Evolutionary conservation across 2,888 invertebrate genomes (phyloP).

Genomic region (Lumbricus terrestris): DNA sequence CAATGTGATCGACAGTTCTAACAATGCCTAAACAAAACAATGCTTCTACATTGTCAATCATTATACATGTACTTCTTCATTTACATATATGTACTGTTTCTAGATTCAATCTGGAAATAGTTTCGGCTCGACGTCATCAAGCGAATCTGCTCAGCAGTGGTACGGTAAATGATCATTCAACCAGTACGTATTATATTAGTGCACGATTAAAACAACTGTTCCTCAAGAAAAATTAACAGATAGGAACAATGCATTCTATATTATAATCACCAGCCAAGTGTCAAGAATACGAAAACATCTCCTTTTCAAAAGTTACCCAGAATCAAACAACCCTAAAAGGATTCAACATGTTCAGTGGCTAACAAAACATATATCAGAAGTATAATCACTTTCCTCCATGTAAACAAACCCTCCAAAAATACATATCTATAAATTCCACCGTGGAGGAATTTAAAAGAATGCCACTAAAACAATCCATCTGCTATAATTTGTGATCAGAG

Average conservation of each 20-base stretch:
- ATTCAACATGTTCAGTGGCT: not conserved
- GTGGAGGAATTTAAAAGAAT: not conserved
- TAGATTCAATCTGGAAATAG: not conserved
- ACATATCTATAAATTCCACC: not conserved
- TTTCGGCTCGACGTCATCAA: not conserved
- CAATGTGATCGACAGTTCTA: not conserved
- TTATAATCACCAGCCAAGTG: not conserved
- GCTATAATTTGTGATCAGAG: not conserved
- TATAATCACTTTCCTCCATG: not conserved
- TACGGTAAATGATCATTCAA: not conserved
- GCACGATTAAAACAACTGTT: constrained; percentile 3
- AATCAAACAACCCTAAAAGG: not conserved
- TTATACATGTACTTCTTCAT: not conserved
- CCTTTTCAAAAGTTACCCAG: not conserved
- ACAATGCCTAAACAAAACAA: not conserved
- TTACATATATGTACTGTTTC: not conserved
- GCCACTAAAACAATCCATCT: not conserved
- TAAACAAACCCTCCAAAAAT: not conserved
- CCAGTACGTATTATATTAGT: not conserved
- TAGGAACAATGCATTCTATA: not conserved
- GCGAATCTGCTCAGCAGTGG: not conserved
- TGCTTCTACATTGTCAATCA: not conserved
- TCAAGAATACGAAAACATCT: not conserved
- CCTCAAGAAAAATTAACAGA: not conserved
- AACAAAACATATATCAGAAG: not conserved